Evolutionary conservation across 2,113 vertebrate genomes (phyloP), one percentile per base, ranked within the genome.

Genomic region (Hyla sarda): DNA sequence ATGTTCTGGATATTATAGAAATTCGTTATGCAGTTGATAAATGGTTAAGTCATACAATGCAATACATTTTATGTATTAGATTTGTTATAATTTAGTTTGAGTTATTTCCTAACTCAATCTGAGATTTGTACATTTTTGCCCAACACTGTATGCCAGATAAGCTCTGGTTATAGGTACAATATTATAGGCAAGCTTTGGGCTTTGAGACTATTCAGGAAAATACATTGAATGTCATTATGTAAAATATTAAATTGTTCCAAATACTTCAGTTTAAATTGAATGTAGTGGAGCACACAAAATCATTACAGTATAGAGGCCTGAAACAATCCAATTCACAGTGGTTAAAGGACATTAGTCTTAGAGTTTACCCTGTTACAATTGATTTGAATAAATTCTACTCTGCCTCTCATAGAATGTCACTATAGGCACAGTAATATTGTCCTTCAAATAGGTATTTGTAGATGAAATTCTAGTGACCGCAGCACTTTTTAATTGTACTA

Each of bases 161-260:
- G 28, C 65, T 28, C 58, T 13, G 58, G 28, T 10, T 62, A 62
- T 23, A 13, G n/a, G n/a, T 25, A 28, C n/a, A 62, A 2, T 28
- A 28, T 62, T 62, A 60, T n/a, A 11, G 25, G 23, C 56, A 12
- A 62, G 25, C 8, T 11, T 28, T 28, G 25, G n/a, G 58, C n/a
- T 62, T 62, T 62, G n/a, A n/a, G n/a, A 62, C 25, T 28, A 62
- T 12, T 62, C 28, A 9, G 25, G 58, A 28, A 60, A 28, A 13
- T 25, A 28, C 11, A 28, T 28, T 62, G n/a, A 62, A 62, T 28
- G 58, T 28, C 58, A 28, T 60, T 60, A 60, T 60, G 23, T 60
- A n/a, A 60, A 60, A 60, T 60, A 60, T n/a, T 60, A 60, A 60
- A 60, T 60, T n/a, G 25, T 60, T 60, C 23, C 56, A 60, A n/a